A percentile compares a stretch with the other conserved stretches of the same genome.
Evolutionary conservation across 1,140 invertebrate genomes (phyloP).

Genomic region (Brachionus rubens): DNA sequence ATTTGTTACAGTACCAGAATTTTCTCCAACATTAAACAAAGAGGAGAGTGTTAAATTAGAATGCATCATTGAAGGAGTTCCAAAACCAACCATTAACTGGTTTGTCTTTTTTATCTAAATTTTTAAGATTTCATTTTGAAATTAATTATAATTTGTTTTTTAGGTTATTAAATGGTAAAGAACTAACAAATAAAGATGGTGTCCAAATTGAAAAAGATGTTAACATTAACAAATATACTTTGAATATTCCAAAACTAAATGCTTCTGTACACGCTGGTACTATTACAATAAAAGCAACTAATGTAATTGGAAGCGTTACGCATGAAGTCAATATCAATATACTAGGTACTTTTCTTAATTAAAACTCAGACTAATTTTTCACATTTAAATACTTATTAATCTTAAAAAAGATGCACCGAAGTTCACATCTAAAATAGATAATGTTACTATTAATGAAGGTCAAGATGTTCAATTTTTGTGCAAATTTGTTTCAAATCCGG

Average conservation of each 20-base stretch:
- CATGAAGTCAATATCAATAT: slow-evolving; percentile 19
- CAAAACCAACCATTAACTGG: slow-evolving; percentile 79
- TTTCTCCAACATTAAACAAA: background rate
- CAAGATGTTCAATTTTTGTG: slow-evolving; percentile 1
- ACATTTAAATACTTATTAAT: background rate
- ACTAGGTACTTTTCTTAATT: background rate
- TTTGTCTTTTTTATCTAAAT: slow-evolving; percentile 53
- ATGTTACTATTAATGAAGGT: background rate
- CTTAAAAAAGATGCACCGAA: background rate
- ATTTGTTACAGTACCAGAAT: background rate
- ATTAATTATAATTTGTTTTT: background rate
- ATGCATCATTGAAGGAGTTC: slow-evolving; percentile 85
- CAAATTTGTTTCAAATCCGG: slow-evolving; percentile 18
- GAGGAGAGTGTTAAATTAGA: slow-evolving; percentile 65
- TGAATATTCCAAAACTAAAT: background rate
- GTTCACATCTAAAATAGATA: background rate
- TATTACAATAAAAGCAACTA: background rate
- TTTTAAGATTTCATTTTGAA: background rate
- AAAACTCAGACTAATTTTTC: too few species aligned
- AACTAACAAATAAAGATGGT: background rate
- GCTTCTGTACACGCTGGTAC: background rate
- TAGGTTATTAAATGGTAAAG: background rate
- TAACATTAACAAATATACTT: background rate
- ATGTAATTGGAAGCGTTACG: background rate
- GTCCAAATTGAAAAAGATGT: background rate